These are phyloP conservation scores for Lasioglossum calceatum DNA, from an alignment of 2,888 invertebrate species.

Conservation along the genomic window DNA sequence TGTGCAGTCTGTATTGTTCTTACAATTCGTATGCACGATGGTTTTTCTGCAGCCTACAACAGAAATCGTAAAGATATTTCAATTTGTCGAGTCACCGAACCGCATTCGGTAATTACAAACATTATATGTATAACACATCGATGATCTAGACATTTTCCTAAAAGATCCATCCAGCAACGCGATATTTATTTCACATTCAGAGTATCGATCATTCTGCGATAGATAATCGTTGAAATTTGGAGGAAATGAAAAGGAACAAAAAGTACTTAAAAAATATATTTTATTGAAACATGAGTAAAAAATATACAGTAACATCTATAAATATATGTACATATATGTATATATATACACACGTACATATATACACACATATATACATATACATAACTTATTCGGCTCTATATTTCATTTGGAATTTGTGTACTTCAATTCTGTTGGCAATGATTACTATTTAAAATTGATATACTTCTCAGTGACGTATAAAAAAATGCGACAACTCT, in stretches of 20 bases:
- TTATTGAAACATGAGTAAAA: slow-evolving; percentile 72
- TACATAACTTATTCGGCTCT: slow-evolving; percentile 23
- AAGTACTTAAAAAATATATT: slow-evolving; percentile 70
- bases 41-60: slow-evolving; percentile 73
- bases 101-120: not conserved
- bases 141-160: not conserved
- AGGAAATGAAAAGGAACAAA: slow-evolving; percentile 74
- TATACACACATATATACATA: not conserved
- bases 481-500: slow-evolving; percentile 13
- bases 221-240: slow-evolving; percentile 19
- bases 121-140: not conserved
- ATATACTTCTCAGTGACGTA: not conserved
- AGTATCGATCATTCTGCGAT: not conserved
- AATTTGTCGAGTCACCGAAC: not conserved
- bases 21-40: slow-evolving; percentile 73
- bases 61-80: slow-evolving; percentile 46
- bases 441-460: slow-evolving; percentile 30
- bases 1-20: slow-evolving; percentile 74
- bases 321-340: not conserved
- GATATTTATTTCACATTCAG: not conserved
- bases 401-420: slow-evolving; percentile 33
- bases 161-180: not conserved
- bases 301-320: slow-evolving; percentile 59
- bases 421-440: not conserved
- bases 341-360: not conserved